Evolutionary conservation across 2,888 invertebrate genomes (phyloP), one percentile per base, ranked within the genome.

Genomic region (Salticus scenicus): DNA sequence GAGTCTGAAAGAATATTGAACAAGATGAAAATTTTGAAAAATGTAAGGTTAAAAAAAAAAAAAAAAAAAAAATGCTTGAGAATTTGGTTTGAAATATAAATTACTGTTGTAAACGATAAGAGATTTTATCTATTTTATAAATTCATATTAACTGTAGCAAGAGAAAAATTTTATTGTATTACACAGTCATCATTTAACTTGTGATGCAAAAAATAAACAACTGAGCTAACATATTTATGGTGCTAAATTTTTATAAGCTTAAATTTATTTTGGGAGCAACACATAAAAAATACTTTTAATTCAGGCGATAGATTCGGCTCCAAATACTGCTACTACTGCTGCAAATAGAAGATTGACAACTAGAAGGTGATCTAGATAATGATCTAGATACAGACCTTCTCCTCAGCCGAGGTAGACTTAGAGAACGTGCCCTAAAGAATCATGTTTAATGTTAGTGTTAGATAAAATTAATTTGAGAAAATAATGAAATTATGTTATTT

Each of bases 281-380:
- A 71, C 42, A 57, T 27, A 24, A 83, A n/a, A 74, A 83, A 66
- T 77, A 77, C 76, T 77, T 83, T 72, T 77, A 71, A 51, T 78
- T 64, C 12, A 71, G 85, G 17, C 63, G 74, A 51, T 85, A 80
- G 33, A 85, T 79, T 79, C 79, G 31, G 51, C 75, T 85, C 79
- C 79, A 85, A 64, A 76, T 37, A 67, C 84, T 85, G 70, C 79
- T 75, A 67, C 80, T 86, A 72, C 81, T 87, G 81, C 81, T 87
- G 41, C 72, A 70, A 73, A 31, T 31, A 31, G 69, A 73, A 12
- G 72, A 77, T 24, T 76, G 64, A 10, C 76, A 37, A 37, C 87
- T 87, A 71, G 66, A 80, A 67, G 80, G 41, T 27, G 80, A 81
- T 27, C 87, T 81, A 33, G 80, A 80, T 27, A 63, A 31, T 41